Conservation (phyloP, 2,888 invertebrate genomes). For the Emesis castigata region DNA sequence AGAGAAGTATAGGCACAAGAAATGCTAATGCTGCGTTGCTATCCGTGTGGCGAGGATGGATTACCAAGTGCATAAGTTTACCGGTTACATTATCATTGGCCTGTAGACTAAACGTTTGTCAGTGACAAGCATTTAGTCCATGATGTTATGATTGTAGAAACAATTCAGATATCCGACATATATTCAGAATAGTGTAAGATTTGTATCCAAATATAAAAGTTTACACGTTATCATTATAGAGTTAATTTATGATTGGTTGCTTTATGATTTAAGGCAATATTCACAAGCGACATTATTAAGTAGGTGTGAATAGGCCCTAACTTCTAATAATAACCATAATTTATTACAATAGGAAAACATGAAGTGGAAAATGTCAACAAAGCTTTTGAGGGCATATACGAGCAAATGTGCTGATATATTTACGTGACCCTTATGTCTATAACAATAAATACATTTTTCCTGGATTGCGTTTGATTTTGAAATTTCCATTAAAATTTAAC, state of each 20-base stretch:
- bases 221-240: too few relatives aligned
- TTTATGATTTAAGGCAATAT: not conserved
- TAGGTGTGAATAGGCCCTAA: constrained; percentile 21
- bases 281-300: not conserved
- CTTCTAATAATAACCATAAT: constrained; percentile 72
- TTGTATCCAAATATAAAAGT: too few relatives aligned
- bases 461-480: not conserved
- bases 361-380: constrained; percentile 79
- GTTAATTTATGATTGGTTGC: not conserved
- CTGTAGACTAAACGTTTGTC: too few relatives aligned
- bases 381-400: constrained; percentile 65
- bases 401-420: constrained; percentile 9
- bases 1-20: too few relatives aligned
- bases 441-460: constrained; percentile 16
- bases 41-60: too few relatives aligned
- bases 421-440: not conserved
- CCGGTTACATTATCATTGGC: too few relatives aligned
- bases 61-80: too few relatives aligned
- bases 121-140: too few relatives aligned
- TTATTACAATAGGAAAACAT: constrained; percentile 79
- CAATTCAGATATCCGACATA: too few relatives aligned
- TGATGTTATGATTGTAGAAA: too few relatives aligned
- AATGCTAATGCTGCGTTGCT: too few relatives aligned
- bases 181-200: too few relatives aligned
- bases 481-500: not conserved